Evolutionary conservation across 1,140 invertebrate genomes (phyloP), one percentile per base, ranked within the genome.

Genomic region (Sipha flava): DNA sequence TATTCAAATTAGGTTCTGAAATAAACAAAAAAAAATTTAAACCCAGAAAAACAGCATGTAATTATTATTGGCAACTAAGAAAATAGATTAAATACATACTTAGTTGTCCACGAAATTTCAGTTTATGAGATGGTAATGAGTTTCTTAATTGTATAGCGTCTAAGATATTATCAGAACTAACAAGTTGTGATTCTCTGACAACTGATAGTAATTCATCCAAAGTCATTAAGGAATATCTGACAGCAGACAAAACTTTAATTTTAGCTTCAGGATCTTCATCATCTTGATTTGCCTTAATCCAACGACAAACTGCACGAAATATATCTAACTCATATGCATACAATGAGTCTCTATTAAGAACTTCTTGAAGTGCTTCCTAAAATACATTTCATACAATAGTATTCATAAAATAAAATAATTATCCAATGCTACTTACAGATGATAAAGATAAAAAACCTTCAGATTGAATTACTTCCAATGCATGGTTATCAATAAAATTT

Each of bases 241-340:
- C 92, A 81, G 80, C 81, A 23, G 68, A 66, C 29, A 84, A 72
- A 23, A 84, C 82, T 77, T 77, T 77, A 59, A 77, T 77, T 43
- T 77, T 77, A 7, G 52, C 52, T 21, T 80, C 80, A 21, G 34
- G 62, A 12, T 79, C 54, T 79, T 79, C 79, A 54, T 81, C 81
- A 64, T 79, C 81, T 54, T 52, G 87, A 89, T 98, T 90, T 82
- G 90, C 86, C 84, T 89, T 91, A 80, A 93, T 92, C 97, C 97
- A 99, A 66, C 89, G 88, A 83, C 90, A 89, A 2, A 98, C 93
- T 9, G 94, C 93, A 83, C 90, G 88, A 86, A 99, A 99, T 81
- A 99, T 98, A 83, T 98, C 92, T 31, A 97, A 93, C 87, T 99
- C 97, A 5, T 92, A 90, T 0, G 95, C 96, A 88, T 94, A 98